Evolutionary conservation across 53 echinoderm and acorn worm species (phyloP).

Genomic region (Apostichopus leukothele): DNA sequence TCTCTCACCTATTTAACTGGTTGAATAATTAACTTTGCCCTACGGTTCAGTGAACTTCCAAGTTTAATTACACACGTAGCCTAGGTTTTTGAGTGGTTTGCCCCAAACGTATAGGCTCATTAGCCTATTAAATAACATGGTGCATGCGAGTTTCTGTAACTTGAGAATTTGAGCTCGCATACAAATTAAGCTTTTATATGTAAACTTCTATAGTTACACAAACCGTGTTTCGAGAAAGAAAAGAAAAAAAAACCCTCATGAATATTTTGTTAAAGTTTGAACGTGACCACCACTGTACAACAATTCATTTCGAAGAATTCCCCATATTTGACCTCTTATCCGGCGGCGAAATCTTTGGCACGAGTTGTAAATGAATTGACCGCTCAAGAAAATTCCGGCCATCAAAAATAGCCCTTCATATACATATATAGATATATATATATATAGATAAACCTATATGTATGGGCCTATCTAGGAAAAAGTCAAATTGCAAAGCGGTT

Average conservation of each 20-base stretch:
- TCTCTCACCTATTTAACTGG: not conserved
- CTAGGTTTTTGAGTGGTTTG: not conserved
- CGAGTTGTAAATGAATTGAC: slow-evolving; percentile 16
- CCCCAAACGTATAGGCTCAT: not conserved
- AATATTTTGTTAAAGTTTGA: not conserved
- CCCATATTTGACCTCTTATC: slow-evolving; percentile 33
- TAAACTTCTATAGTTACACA: not conserved
- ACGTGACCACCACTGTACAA: not conserved
- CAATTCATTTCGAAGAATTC: slow-evolving; percentile 10
- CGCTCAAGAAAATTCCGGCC: slow-evolving; percentile 35
- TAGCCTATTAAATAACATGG: not conserved
- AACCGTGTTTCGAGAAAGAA: not conserved
- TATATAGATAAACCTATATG: not conserved
- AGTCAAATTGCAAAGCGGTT: not conserved
- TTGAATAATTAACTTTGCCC: not conserved
- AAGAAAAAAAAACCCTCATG: not conserved
- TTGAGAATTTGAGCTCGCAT: slow-evolving; percentile 14
- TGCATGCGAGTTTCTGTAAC: not conserved
- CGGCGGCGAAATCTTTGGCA: slow-evolving; percentile 24
- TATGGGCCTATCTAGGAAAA: not conserved
- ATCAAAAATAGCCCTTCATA: not conserved
- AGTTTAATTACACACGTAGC: not conserved
- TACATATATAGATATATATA: not conserved
- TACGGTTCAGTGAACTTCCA: not conserved
- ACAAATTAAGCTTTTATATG: not conserved